Evolutionary conservation across 2,113 vertebrate genomes (phyloP), one percentile per base, ranked within the genome.

Genomic region (Poeciliopsis turrubarensis): DNA sequence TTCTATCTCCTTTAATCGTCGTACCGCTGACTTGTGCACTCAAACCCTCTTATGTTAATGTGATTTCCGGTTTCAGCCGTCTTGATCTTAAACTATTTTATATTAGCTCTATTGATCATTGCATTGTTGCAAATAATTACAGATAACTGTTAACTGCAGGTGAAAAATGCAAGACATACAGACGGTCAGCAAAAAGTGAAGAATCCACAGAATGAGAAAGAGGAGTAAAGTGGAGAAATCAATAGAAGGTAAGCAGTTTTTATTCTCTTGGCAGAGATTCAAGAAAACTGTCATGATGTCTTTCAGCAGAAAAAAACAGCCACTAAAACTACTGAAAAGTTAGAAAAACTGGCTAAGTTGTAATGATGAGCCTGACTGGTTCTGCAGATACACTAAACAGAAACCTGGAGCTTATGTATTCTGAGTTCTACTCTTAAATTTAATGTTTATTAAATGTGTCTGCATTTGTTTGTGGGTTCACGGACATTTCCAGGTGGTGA

Each of bases 191-290:
- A 79, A 74, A 90, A 94, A 92, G 84, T 85, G 89, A 89, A 39
- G 81, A 83, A 88, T 91, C 79, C 86, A 91, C 89, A 91, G 86
- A 91, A 90, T 79, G 44, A 41, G 27, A 72, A 44, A 69, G 60
- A 71, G 29, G 80, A 79, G 82, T 87, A 82, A 80, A 90, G 76
- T 67, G 81, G 80, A 68, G 73, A 77, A 84, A 84, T 94, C 91
- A 77, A 93, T 93, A 81, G 37, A 72, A 70, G 61, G 82, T 93
- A 90, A 93, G 92, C 87, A 91, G 76, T 91, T 93, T 92, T 82
- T 51, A 64, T 8, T 75, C 79, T 75, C 80, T 32, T 66, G 70
- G 84, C 75, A 77, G 75, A 85, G 85, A 81, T 80, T 79, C 75
- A 31, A 69, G 72, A 78, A 87, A 84, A 85, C 68, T 73, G 74